These are phyloP conservation scores for Donacobius atricapilla DNA, from an alignment of 2,113 vertebrate genomes.

Conservation along the genomic window DNA sequence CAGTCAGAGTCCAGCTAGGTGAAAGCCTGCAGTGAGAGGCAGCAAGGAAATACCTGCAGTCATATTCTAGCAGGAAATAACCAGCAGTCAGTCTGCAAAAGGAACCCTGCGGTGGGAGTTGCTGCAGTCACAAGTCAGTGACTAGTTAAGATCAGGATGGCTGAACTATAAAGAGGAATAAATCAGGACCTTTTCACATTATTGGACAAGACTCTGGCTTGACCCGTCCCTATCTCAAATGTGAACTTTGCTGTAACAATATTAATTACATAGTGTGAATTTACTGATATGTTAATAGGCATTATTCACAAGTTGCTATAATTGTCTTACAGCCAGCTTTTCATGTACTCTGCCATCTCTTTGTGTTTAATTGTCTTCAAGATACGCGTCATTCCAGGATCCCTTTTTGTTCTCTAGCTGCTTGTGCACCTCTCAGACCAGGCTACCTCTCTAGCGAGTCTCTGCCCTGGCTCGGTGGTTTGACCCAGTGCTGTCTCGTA, in stretches of 20 bases:
- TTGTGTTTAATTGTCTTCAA: neutral
- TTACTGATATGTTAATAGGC: neutral
- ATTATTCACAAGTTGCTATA: neutral
- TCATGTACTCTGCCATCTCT: neutral
- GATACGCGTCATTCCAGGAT: neutral
- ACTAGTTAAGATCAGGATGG: neutral
- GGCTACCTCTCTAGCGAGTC: neutral
- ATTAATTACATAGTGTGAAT: neutral
- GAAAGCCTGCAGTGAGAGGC: neutral
- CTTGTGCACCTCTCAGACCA: neutral
- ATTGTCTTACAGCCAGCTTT: neutral
- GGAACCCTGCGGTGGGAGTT: neutral
- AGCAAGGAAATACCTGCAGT: neutral
- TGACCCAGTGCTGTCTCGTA: neutral
- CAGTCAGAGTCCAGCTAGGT: neutral
- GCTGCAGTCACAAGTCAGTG: neutral
- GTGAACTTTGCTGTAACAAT: neutral
- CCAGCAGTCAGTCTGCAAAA: neutral
- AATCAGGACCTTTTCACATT: neutral
- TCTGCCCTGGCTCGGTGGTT: neutral
- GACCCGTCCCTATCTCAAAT: neutral
- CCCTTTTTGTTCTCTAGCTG: neutral
- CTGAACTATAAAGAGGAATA: neutral
- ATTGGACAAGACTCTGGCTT: neutral
- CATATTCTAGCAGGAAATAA: neutral